phyloP scores from a whole-genome alignment of 2,888 invertebrate species.

The Rhagium mordax region DNA sequence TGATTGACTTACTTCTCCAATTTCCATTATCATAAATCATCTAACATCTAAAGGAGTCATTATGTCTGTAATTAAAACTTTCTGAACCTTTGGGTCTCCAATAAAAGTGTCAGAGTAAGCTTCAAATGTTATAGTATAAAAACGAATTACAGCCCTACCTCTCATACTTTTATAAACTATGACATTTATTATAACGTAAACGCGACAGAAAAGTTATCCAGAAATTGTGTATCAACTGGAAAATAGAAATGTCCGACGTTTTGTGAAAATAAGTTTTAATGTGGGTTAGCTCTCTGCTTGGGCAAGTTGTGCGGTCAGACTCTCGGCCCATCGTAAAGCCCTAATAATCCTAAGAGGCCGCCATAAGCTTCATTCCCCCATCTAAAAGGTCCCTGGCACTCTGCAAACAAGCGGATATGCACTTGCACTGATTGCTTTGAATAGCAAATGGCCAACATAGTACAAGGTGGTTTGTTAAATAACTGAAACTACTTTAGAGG shows the following conservation, averaged over 20 bases:
- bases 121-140: constrained; percentile 19
- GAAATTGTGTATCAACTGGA: constrained; percentile 38
- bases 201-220: constrained; percentile 35
- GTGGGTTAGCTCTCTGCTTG: constrained; percentile 10
- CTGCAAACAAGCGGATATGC: constrained; percentile 27
- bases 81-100: background rate
- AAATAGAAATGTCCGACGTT: constrained; percentile 27
- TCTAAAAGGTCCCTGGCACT: constrained; percentile 7
- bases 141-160: constrained; percentile 22
- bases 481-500: background rate
- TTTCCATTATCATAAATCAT: constrained; percentile 20
- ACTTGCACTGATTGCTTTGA: constrained; percentile 32
- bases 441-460: constrained; percentile 14
- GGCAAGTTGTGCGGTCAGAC: constrained; percentile 9
- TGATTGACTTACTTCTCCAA: background rate
- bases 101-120: constrained; percentile 19
- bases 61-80: constrained; percentile 23
- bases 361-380: constrained; percentile 16
- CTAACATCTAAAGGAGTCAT: background rate
- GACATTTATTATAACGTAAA: constrained; percentile 38
- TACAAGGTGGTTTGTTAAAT: constrained; percentile 6
- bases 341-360: constrained; percentile 31
- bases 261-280: constrained; percentile 21
- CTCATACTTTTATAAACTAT: constrained; percentile 33
- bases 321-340: constrained; percentile 16